A percentile compares a stretch with the other conserved stretches of the same genome.
These are phyloP conservation scores for Arvicola amphibius DNA, from an alignment of 2,797 vertebrate species.

Conservation along the genomic window DNA sequence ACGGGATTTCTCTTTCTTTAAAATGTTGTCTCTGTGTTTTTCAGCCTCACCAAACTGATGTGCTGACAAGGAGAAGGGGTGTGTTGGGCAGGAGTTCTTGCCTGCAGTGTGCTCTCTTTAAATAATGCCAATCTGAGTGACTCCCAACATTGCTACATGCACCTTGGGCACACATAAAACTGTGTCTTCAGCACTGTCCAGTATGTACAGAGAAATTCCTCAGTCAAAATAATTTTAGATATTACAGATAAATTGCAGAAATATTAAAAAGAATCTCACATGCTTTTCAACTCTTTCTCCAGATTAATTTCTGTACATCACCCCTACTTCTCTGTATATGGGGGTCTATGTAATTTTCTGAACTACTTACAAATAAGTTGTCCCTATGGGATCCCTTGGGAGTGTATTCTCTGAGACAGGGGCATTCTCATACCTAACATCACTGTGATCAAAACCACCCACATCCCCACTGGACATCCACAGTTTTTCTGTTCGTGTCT, in stretches of 20 bases:
- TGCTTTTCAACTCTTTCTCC: background rate
- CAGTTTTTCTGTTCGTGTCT: rapidly evolving
- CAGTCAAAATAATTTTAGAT: background rate
- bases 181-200: background rate
- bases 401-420: background rate
- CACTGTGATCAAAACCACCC: background rate
- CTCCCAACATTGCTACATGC: background rate
- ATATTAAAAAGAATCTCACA: background rate
- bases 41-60: background rate
- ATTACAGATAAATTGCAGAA: background rate
- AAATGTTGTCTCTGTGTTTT: background rate
- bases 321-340: background rate
- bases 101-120: background rate
- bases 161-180: background rate
- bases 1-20: background rate
- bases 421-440: background rate
- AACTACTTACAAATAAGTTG: background rate
- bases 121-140: background rate
- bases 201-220: background rate
- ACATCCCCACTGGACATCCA: rapidly evolving
- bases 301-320: background rate
- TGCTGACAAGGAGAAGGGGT: background rate
- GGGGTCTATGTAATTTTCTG: background rate
- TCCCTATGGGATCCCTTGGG: background rate
- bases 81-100: background rate